Evolutionary conservation across 1,140 invertebrate genomes (phyloP), one percentile per base, ranked within the genome.

Genomic region (Berghia stephanieae): DNA sequence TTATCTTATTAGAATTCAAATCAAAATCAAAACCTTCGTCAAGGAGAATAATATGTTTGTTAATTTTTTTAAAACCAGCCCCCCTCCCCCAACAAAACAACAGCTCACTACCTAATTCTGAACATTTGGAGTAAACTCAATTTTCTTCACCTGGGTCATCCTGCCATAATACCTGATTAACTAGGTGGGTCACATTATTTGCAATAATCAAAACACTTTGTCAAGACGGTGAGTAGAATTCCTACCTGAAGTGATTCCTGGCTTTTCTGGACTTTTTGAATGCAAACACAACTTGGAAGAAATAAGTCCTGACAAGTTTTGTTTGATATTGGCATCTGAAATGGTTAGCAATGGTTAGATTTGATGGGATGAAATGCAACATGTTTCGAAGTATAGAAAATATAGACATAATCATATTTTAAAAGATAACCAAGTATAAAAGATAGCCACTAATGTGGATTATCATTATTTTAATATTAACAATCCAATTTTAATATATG

Each of bases 181-280:
- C 18, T 10, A 63, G 31, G 10, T 63, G 18, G 10, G 8, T 63
- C 24, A 8, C 24, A 8, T 63, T 10, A n/a, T n/a, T 31, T 18
- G 57, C 57, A 18, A 8, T 31, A 31, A 8, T 63, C 13, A 8
- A 27, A 18, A n/a, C 27, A 2, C 10, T 36, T 38, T 40, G n/a
- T 38, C 36, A n/a, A 2, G 57, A 60, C 10, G 36, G 21, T 27
- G 57, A 21, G 57, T 10, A 34, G 36, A 73, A 3, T 63, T 2
- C n/a, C 42, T 44, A 75, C 73, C 73, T 42, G 73, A 75, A 75
- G n/a, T 75, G 57, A 3, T 75, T 57, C 4, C 40, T 63, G 60
- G 73, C 73, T 34, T n/a, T 44, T 44, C 40, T 63, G 5, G 57
- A 66, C 42, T 75, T 57, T 21, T 34, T 18, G 21, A 60, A 27